Conservation (phyloP, 2,888 invertebrate species). For the Archips xylosteana region DNA sequence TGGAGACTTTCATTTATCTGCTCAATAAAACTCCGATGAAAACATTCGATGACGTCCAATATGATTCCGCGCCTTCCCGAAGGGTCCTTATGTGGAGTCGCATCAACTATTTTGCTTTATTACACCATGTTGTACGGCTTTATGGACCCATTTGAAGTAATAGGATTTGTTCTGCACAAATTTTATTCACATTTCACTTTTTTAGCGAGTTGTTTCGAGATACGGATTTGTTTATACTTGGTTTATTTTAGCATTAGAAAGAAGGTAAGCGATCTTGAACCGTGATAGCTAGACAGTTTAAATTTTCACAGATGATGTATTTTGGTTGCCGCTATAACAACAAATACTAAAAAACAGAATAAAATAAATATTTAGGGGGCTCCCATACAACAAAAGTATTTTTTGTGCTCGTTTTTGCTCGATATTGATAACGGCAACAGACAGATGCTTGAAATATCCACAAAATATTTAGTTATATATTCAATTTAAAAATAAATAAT, state of each 20-base stretch:
- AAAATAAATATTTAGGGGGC: no score
- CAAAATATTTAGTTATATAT: no score
- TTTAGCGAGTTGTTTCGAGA: conserved; percentile 2
- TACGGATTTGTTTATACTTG: background rate
- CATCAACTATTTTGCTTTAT: conserved; percentile 69
- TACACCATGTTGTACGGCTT: conserved; percentile 50
- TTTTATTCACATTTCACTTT: conserved; percentile 25
- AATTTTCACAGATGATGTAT: no score
- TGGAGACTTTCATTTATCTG: conserved; percentile 75
- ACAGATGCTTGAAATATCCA: no score
- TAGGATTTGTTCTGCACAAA: conserved; percentile 34
- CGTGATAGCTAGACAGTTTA: no score
- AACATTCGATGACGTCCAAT: conserved; percentile 79
- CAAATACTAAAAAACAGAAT: no score
- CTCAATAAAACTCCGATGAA: conserved; percentile 79
- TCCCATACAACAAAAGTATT: no score
- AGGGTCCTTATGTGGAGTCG: conserved; percentile 61
- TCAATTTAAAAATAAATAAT: no score
- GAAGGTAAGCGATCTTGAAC: background rate
- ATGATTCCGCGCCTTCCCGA: conserved; percentile 73
- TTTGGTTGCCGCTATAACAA: no score
- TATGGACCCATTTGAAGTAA: conserved; percentile 35
- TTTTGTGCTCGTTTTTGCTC: no score
- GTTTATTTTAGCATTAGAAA: background rate
- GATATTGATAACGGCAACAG: no score